Base-by-base conservation (phyloP, 1,140 invertebrate genomes). In the Lineus longissimus region DNA sequence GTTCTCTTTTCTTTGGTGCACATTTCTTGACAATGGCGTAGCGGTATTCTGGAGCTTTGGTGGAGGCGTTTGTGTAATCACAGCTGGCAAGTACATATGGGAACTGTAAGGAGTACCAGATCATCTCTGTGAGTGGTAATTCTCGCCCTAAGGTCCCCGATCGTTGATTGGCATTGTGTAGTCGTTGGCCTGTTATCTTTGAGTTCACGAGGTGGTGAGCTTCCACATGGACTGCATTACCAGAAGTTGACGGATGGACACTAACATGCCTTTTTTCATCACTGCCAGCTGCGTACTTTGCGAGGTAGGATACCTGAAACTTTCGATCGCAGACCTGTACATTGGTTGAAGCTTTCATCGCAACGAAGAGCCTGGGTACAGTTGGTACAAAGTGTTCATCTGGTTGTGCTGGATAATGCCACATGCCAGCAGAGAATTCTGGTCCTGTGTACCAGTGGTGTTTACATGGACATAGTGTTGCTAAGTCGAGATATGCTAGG, bases 361-460 rank as follows among this genome's bases (percentile, higher is more conserved):
- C 47, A 51, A n/a, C 25, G n/a, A 51, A 51, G 6, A 51, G n/a
- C 9, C 25, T 4, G 6, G 47, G 47, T 9, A 23, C 19, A 7
- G 47, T 51, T 7, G 47, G 47, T 4, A 51, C 47, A 51, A 51
- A 51, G 25, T 51, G 47, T 27, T 51, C 47, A 27, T 51, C 19
- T 6, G 6, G 6, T 4, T 51, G 19, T 23, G 47, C 47, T 23
- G 47, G 47, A 27, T 51, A 51, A 9, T 51, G 47, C 47, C 47
- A 51, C 47, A 23, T 51, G 6, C 47, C 47, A 7, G 47, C 47
- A 7, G n/a, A 7, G n/a, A 51, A 51, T 9, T 23, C 4, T 19
- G 47, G 4, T 19, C 25, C 47, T 7, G 25, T 27, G 6, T 51
- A 6, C 47, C 47, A 51, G 9, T 51, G n/a, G n/a, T 51, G 25